Base-by-base conservation (phyloP, 1,140 invertebrate genomes). In the Orussus abietinus region DNA sequence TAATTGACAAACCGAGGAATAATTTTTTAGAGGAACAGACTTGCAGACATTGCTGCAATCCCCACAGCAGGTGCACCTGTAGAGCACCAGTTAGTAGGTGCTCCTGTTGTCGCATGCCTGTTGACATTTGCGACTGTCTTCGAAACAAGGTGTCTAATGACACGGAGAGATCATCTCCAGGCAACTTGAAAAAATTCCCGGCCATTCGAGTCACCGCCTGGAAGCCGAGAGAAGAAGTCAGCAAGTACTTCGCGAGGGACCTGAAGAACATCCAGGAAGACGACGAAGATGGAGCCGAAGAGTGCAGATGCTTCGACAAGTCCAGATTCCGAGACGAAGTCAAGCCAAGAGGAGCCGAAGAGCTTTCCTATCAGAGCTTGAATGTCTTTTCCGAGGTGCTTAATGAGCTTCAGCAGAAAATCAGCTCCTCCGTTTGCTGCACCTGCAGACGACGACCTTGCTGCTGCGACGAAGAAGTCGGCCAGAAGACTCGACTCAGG, bases 371-470 rank as follows among this genome's bases (percentile, higher is more conserved):
- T 50, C 54, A 65, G 28, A 56, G 56, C 22, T 20, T 39, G 1
- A 43, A 33, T 4, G 42, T 51, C 4, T 68, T 65, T 46, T 63
- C 60, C 1, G 39, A 60, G n/a, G 59, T 68, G 25, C 53, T 68
- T 49, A 54, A 31, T 14, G 65, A 68, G 37, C 21, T 68, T 4
- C 55, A 66, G 11, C 38, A 55, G 14, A 66, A 59, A 43, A 58
- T 66, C 9, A 57, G 44, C 31, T 48, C 49, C 6, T 49, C 44
- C 0, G 38, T 42, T 3, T 42, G 34, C 12, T 66, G 63, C 11
- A 26, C 47, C 3, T 62, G 59, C 17, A 31, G 38, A 33, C 49
- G 33, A 25, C 36, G 22, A 30, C 47, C 47, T 4, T 67, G 62
- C 10, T 47, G 49, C 17, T 64, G 63, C 26, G 34, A 15, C 10